A percentile compares a stretch with the other conserved stretches of the same genome.
Evolutionary conservation across 2,888 invertebrate genomes (phyloP).

Genomic region (Dolichopus griseipennis): DNA sequence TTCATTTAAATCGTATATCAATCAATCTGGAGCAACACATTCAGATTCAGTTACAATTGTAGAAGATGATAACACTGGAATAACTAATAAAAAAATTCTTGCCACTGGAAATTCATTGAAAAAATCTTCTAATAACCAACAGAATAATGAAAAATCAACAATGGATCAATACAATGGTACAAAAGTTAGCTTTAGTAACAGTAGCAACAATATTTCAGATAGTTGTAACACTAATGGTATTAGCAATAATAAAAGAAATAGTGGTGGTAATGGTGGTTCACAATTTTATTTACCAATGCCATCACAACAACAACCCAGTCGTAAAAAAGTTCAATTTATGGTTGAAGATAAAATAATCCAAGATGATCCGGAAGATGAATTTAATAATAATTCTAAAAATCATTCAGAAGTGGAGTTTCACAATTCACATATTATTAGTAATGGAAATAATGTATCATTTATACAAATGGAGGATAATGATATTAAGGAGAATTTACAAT

Average conservation of each 20-base stretch:
- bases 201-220: not conserved
- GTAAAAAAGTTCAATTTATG: conserved; percentile 64
- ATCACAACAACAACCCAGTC: conserved; percentile 38
- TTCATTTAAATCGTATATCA: conserved; percentile 17
- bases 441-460: not conserved
- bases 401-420: conserved; percentile 22
- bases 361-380: conserved; percentile 23
- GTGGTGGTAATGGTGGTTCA: conserved; percentile 37
- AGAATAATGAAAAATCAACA: not conserved
- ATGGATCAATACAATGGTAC: not conserved
- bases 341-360: conserved; percentile 51
- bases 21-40: conserved; percentile 13
- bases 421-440: conserved; percentile 5
- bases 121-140: not conserved
- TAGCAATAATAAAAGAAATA: conserved; percentile 16
- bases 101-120: not conserved
- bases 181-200: not conserved
- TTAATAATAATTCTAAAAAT: conserved; percentile 18
- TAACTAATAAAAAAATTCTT: not conserved
- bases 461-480: conserved; percentile 10
- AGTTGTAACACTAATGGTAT: conserved; percentile 15
- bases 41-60: conserved; percentile 12
- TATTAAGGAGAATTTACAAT: not conserved
- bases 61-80: not conserved
- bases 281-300: conserved; percentile 57